These are phyloP conservation scores for Thymelicus sylvestris DNA, from an alignment of 2,888 invertebrate species.

Conservation along the genomic window DNA sequence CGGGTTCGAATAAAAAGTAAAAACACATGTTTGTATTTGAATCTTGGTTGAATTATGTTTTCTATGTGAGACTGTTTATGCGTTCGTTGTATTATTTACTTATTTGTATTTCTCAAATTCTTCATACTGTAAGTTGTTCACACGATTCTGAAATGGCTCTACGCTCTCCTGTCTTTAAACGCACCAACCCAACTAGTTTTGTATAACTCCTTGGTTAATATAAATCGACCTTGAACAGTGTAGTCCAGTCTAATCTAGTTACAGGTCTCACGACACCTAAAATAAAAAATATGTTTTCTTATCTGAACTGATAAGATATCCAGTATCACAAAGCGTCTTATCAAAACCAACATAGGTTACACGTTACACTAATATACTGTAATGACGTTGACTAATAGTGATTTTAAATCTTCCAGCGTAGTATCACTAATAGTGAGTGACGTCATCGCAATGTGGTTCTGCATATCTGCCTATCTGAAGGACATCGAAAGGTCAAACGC, in stretches of 20 bases:
- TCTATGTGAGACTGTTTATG: too few species aligned
- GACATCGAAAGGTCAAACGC: conserved; percentile 51
- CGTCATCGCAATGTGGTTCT: conserved; percentile 51
- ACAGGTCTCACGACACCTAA: neutral
- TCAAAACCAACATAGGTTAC: conserved; percentile 32
- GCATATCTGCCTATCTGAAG: conserved; percentile 50
- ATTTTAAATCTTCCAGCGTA: conserved; percentile 39
- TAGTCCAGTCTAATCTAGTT: neutral
- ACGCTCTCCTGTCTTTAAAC: too few species aligned
- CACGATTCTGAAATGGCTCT: too few species aligned
- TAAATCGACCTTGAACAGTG: neutral
- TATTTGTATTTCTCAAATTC: too few species aligned
- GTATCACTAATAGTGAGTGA: conserved; percentile 37
- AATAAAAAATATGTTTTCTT: conserved; percentile 1
- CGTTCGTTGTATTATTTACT: too few species aligned
- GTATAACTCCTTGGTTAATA: neutral
- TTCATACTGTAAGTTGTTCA: too few species aligned
- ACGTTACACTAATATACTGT: conserved; percentile 10
- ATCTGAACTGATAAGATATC: conserved; percentile 2
- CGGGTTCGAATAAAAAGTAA: too few species aligned
- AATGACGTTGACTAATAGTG: conserved; percentile 32
- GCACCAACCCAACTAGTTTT: neutral
- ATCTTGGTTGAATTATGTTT: too few species aligned
- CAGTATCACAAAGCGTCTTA: conserved; percentile 18
- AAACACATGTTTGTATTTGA: too few species aligned